Conservation (phyloP, 2,797 vertebrate genomes). For the Paramormyrops hopkinsi region DNA sequence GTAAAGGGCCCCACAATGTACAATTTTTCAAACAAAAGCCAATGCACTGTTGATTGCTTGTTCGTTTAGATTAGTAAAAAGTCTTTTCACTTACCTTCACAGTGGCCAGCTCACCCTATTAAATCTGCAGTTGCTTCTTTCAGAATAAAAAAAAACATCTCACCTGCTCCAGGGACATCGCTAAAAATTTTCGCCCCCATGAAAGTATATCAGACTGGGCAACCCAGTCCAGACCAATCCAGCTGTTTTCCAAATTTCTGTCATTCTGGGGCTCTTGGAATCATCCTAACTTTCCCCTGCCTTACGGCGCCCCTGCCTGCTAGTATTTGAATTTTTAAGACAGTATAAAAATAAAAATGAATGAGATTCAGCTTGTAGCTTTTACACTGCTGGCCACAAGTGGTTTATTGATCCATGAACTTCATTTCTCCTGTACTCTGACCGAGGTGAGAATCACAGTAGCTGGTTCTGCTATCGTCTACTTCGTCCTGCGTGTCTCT, state of each 20-base stretch:
- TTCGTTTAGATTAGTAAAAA: neutral
- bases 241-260: neutral
- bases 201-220: neutral
- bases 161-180: neutral
- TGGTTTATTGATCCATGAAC: conserved; percentile 9
- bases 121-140: neutral
- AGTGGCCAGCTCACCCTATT: neutral
- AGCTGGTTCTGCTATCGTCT: neutral
- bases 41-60: neutral
- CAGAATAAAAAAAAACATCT: neutral
- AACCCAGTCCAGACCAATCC: neutral
- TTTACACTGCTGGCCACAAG: neutral
- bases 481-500: neutral
- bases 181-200: neutral
- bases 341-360: neutral
- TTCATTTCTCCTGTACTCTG: neutral
- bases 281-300: neutral
- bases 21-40: neutral
- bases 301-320: neutral
- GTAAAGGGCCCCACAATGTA: neutral
- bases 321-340: neutral
- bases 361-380: neutral
- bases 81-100: neutral
- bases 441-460: neutral
- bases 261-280: neutral